Base-by-base conservation (phyloP, 2,888 invertebrate genomes). In the Lysandra coridon region DNA sequence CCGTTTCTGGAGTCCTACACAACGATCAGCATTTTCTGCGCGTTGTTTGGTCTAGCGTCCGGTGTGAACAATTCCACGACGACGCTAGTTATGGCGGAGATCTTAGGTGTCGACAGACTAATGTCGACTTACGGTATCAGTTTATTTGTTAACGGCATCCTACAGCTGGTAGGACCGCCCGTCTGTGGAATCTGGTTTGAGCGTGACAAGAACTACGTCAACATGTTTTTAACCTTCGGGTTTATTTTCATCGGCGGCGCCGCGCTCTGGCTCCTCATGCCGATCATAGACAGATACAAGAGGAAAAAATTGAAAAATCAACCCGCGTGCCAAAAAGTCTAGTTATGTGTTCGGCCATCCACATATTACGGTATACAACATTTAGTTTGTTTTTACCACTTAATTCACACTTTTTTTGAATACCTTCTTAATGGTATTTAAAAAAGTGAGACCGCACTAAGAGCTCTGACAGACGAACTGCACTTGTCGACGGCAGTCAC, bases 61-160 rank as follows among this genome's bases (percentile, higher is more conserved):
- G 98, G 98, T 0, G 95, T 97, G 0, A 98, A 98, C 87, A 97
- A 98, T 12, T 97, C 98, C 4, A 96, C 98, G 0, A 98, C 98
- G 0, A 97, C 98, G 0, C 95, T 98, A 62, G 97, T 98, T 0
- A 97, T 98, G 97, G 97, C 98, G 0, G 98, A 98, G 86, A 96
- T 97, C 91, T 90, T 98, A n/a, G 98, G 98, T 0, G 96, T 97
- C 0, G 98, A 98, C 83, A 95, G 97, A 73, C 88, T 98, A 0
- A 97, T 97, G 86, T 97, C 98, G 0, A 97, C 98, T 0, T 98
- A 98, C 83, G 98, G 98, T 2, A 97, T 98, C 73, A 97, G 98
- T 83, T 91, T 98, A 40, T 98, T 98, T 85, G 96, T 98, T 0
- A 98, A 98, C 86, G 98, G 98, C 1, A 91, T 98, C 17, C 88